phyloP scores from a whole-genome alignment of 2,888 invertebrate species.

The Synergus laeviventris region DNA sequence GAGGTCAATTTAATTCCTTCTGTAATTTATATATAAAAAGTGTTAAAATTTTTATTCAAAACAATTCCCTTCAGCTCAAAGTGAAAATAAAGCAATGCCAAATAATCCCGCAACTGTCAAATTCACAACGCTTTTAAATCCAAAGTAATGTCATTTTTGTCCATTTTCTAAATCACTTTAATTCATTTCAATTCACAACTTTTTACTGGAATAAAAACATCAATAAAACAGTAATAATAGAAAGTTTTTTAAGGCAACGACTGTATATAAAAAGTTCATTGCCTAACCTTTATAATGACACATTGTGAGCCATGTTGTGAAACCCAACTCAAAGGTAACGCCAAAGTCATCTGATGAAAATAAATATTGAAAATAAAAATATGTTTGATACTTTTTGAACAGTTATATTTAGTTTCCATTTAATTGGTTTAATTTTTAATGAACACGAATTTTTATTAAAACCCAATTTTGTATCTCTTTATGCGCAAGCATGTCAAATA shows the following conservation, averaged over 20 bases:
- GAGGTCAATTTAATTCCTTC: too few relatives aligned
- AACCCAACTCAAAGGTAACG: conserved; percentile 77
- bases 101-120: too few relatives aligned
- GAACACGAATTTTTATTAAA: too few relatives aligned
- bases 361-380: conserved; percentile 22
- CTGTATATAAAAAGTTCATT: conserved; percentile 25
- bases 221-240: neutral
- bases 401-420: neutral
- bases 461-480: too few relatives aligned
- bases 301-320: conserved; percentile 79
- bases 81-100: too few relatives aligned
- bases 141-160: too few relatives aligned
- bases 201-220: neutral
- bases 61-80: too few relatives aligned
- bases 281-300: conserved; percentile 78
- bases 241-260: conserved; percentile 5
- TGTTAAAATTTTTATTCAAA: too few relatives aligned
- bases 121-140: too few relatives aligned
- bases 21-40: too few relatives aligned
- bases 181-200: neutral
- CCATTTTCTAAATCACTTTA: too few relatives aligned
- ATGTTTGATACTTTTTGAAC: neutral
- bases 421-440: neutral
- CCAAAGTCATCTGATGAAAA: conserved; percentile 69
- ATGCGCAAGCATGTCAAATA: too few relatives aligned